Base-by-base conservation (phyloP, 2,113 vertebrate species). In the Penelope pileata region DNA sequence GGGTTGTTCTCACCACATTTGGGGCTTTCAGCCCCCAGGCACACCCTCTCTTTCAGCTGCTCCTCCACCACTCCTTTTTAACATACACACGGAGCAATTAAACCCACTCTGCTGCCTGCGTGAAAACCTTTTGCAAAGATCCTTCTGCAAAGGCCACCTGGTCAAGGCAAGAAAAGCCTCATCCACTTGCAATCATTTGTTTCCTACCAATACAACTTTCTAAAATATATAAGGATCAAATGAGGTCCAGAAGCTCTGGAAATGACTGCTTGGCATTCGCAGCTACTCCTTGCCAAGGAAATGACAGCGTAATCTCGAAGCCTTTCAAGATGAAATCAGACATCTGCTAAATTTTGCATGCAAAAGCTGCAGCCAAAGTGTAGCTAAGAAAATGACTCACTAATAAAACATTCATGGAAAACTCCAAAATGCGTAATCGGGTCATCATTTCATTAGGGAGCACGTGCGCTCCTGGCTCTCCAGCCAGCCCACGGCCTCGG, bases 381-480 rank as follows among this genome's bases (percentile, higher is more conserved):
- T 62, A 94, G 95, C 93, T 88, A 86, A 94, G 74, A 90, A 90
- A 94, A 60, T 96, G 93, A 94, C 73, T 94, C 91, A 91, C 93
- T 90, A 93, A 96, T 96, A 96, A 97, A 97, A 96, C 91, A 95
- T 96, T 95, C 93, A 95, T 96, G 93, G 82, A 90, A 80, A 81
- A 94, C 85, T 87, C 89, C 87, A 63, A 87, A 91, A 96, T 43
- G 90, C 96, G 87, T 80, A 95, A 96, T 83, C 96, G 96, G 94
- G 93, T 94, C 94, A 93, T 94, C 94, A 88, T 90, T 95, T 95
- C 60, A 12, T 91, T 64, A 85, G 75, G 74, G 89, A 83, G 69
- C 78, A 60, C 27, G 4, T 6, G 47, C 17, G 68, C 82, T 80
- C 9, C 0, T 0, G 0, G 14, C 29, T 8, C 81, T 63, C 40